phyloP scores from a whole-genome alignment of 2,113 vertebrate species.

The Myanophis thanlyinensis region DNA sequence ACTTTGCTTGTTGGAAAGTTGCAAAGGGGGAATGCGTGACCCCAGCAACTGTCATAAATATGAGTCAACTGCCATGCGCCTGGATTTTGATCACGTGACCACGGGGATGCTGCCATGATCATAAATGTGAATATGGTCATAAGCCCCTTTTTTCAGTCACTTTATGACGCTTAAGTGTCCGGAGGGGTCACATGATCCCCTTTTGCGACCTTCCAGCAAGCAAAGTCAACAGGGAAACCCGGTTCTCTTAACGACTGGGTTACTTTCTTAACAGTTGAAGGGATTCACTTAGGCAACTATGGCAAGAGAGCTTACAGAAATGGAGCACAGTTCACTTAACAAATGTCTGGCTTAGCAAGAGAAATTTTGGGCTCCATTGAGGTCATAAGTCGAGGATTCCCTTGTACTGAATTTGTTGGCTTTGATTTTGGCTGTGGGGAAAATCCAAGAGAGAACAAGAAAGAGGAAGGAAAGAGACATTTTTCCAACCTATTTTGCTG shows the following conservation, averaged over 20 bases:
- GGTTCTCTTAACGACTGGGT: neutral
- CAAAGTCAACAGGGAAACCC: neutral
- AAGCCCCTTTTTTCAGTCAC: neutral
- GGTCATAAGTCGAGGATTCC: neutral
- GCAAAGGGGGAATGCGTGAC: neutral
- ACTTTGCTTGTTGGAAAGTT: neutral
- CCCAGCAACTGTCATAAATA: neutral
- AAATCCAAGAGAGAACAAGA: neutral
- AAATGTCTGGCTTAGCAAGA: neutral
- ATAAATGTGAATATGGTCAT: neutral
- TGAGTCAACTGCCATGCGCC: neutral
- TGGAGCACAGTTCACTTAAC: neutral
- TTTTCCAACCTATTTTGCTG: slow-evolving; percentile 31
- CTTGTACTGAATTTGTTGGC: slow-evolving; percentile 17
- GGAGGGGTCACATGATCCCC: neutral
- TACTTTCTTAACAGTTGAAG: neutral
- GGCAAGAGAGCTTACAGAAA: neutral
- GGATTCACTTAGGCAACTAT: neutral
- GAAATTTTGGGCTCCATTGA: neutral
- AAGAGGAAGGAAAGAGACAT: no score
- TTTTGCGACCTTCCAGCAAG: neutral
- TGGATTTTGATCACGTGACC: neutral
- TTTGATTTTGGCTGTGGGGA: slow-evolving; percentile 42
- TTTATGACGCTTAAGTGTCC: neutral
- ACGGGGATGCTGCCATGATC: neutral